Percentiles rank a stretch among this genome's conserved stretches.
Conservation (phyloP, 2,888 invertebrate genomes). For the Fragum sueziense region DNA sequence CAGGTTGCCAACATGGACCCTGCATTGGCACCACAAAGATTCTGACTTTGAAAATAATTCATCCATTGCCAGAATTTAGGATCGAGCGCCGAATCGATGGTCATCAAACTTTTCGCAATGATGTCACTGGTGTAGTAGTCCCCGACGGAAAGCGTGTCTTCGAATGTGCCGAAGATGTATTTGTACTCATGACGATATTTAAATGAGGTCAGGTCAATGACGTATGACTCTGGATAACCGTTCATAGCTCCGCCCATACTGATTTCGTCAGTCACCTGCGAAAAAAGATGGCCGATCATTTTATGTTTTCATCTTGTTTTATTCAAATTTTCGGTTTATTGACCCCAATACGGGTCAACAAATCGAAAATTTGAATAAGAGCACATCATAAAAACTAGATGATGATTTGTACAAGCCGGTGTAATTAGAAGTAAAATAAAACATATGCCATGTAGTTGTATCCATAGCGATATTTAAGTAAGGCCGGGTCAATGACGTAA, state of each 20-base stretch:
- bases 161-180: conserved; percentile 51
- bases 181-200: conserved; percentile 59
- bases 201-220: conserved; percentile 50
- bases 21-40: conserved; percentile 41
- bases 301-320: too few relatives aligned
- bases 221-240: conserved; percentile 52
- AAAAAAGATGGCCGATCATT: too few relatives aligned
- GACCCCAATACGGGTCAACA: too few relatives aligned
- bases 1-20: conserved; percentile 28
- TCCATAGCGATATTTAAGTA: conserved; percentile 57
- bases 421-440: too few relatives aligned
- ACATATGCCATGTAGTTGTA: conserved; percentile 57
- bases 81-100: conserved; percentile 54
- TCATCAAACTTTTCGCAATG: conserved; percentile 51
- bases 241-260: conserved; percentile 49
- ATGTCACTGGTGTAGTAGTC: conserved; percentile 55
- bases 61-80: conserved; percentile 51
- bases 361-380: too few relatives aligned
- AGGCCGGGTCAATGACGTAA: conserved; percentile 51
- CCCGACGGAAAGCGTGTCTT: conserved; percentile 48
- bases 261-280: conserved; percentile 57
- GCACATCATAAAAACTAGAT: too few relatives aligned
- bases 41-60: conserved; percentile 36
- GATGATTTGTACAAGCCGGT: too few relatives aligned
- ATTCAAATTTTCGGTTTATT: too few relatives aligned